A percentile compares a stretch with the other conserved stretches of the same genome.
Conservation (phyloP, 2,888 invertebrate species). For the Diogma glabrata region DNA sequence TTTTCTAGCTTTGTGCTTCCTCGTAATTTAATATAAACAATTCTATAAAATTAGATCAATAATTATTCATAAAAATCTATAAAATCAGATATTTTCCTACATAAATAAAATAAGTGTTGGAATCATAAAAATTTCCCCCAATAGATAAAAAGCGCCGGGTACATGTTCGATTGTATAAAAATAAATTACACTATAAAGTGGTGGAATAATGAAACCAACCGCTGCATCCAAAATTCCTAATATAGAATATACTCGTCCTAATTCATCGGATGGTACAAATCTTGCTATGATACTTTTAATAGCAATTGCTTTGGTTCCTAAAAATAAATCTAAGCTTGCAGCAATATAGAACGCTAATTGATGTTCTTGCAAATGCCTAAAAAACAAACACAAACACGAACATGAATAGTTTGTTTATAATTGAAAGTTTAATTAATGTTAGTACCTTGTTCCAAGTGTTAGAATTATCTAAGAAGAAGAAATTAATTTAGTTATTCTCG, state of each 20-base stretch:
- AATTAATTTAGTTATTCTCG: too few relatives aligned
- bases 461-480: too few relatives aligned
- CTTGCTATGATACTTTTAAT: constrained; percentile 34
- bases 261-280: constrained; percentile 32
- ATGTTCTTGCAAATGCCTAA: constrained; percentile 30
- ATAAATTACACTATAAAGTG: constrained; percentile 32
- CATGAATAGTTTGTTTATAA: neutral
- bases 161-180: constrained; percentile 28
- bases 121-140: constrained; percentile 32
- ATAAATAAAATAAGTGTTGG: constrained; percentile 34
- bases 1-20: neutral
- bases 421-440: too few relatives aligned
- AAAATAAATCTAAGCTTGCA: constrained; percentile 32
- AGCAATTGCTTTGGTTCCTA: constrained; percentile 31
- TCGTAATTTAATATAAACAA: neutral
- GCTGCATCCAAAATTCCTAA: constrained; percentile 35
- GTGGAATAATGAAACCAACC: constrained; percentile 32
- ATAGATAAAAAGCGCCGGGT: constrained; percentile 33
- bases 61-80: neutral
- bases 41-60: neutral
- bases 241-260: constrained; percentile 26
- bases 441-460: too few relatives aligned
- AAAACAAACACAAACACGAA: constrained; percentile 8
- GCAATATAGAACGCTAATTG: constrained; percentile 30
- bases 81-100: constrained; percentile 22